phyloP scores from a whole-genome alignment of 30 jellyfish, hydroid and myxozoan genomes.

The Pelagia noctiluca region DNA sequence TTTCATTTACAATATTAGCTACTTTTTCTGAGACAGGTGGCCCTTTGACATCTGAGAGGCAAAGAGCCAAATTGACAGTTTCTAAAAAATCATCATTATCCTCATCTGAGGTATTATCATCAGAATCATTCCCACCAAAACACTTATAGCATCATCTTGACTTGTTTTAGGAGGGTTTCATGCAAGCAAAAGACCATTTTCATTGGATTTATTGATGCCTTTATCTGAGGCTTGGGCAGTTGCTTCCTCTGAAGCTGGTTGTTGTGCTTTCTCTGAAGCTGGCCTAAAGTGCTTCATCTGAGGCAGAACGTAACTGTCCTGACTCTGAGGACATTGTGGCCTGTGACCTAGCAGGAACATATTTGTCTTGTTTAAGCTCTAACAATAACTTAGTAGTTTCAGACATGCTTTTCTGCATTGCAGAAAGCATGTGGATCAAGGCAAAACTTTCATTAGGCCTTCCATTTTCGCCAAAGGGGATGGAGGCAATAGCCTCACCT shows the following conservation, averaged over 20 bases:
- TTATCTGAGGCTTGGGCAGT: conserved; percentile 2
- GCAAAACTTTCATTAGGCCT: not conserved
- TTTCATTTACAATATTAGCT: conserved; percentile 49
- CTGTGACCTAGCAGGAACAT: conserved; percentile 5
- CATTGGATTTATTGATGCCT: not conserved
- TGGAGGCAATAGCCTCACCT: too few relatives aligned
- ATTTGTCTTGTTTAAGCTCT: not conserved
- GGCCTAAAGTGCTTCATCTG: conserved; percentile 1
- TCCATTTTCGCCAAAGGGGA: not conserved
- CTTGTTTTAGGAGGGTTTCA: not conserved
- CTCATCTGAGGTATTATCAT: conserved; percentile 1
- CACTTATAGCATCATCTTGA: not conserved
- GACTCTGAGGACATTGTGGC: conserved; percentile 9
- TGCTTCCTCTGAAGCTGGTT: conserved; percentile 8
- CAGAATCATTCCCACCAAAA: not conserved
- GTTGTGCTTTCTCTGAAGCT: conserved; percentile 6
- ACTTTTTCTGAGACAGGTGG: conserved; percentile 55
- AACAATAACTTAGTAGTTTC: not conserved
- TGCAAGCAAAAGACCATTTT: not conserved
- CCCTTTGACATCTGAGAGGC: conserved; percentile 31
- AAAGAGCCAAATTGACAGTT: conserved; percentile 12
- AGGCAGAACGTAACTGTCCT: not conserved
- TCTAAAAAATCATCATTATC: not conserved
- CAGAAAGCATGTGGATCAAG: conserved; percentile 2
- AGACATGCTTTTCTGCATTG: too few relatives aligned